Percentiles rank a stretch among this genome's conserved stretches.
These are phyloP conservation scores for Ictalurus punctatus DNA, from an alignment of 2,113 vertebrate genomes.

Conservation along the genomic window DNA sequence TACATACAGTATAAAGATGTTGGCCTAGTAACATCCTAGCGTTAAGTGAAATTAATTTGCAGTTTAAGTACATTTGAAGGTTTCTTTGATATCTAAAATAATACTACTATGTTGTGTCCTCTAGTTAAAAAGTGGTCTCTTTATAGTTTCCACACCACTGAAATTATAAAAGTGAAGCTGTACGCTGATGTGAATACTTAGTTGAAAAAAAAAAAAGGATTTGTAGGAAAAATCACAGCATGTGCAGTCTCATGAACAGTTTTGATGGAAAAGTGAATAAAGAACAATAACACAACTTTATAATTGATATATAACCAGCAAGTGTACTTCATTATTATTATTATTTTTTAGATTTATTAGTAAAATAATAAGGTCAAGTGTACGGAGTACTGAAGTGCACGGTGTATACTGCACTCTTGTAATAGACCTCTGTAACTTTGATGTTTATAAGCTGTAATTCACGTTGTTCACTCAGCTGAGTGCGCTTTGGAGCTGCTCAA, in stretches of 20 bases:
- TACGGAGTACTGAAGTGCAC: neutral
- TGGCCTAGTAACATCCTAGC: neutral
- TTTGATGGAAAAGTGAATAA: neutral
- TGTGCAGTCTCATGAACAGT: neutral
- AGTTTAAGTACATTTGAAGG: neutral
- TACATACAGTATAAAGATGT: neutral
- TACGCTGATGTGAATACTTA: neutral
- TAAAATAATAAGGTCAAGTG: neutral
- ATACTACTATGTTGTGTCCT: neutral
- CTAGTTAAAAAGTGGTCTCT: neutral
- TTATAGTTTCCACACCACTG: neutral
- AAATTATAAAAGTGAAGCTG: neutral
- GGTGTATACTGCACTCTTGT: neutral
- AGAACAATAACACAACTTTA: neutral
- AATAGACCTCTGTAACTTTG: neutral
- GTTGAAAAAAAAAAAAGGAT: neutral
- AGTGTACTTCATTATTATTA: neutral
- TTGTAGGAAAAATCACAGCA: neutral
- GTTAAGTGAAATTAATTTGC: neutral
- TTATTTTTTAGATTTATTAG: neutral
- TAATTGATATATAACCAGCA: neutral
- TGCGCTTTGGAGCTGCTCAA: constrained; percentile 98
- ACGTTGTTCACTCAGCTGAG: constrained; percentile 77
- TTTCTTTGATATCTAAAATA: neutral
- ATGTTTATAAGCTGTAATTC: neutral